Evolutionary conservation across 2,113 vertebrate genomes (phyloP), one percentile per base, ranked within the genome.

Genomic region (Silurus glanis): DNA sequence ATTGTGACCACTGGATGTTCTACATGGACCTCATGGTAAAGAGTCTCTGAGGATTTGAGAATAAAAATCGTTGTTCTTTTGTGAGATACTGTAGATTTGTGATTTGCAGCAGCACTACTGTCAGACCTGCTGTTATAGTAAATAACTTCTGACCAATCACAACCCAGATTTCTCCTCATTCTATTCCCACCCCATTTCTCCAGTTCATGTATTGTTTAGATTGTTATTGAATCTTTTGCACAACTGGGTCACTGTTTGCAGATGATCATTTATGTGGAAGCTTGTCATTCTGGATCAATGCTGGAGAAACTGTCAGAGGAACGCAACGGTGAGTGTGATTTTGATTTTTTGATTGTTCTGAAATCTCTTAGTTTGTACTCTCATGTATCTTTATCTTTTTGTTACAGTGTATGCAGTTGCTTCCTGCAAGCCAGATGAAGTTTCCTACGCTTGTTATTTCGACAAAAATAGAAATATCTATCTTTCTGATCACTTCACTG

Each of bases 231-330:
- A 37, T 37, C 37, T 3, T 37, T 37, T 37, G 37, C 2, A n/a
- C 9, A 25, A 12, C 62, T 25, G 53, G 21, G 9, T 28, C 49
- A 67, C 13, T 67, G 7, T 76, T 12, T 83, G 23, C 62, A 87
- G 86, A 87, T 87, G 82, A 82, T 84, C 59, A 84, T 87, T 13
- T 87, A 69, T 64, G 7, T 84, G 21, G 86, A 87, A 21, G 28
- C 59, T 5, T 87, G 86, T 25, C 17, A 87, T 37, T 75, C 82
- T 80, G 86, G 82, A 71, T 84, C 74, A 71, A 80, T 87, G 86
- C 37, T 87, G 49, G 4, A 45, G 6, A 0, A 72, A 0, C 85
- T 86, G 37, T 28, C 66, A 16, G 56, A 28, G 3, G 9, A 37
- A 37, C 37, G 5, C 4, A 53, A 83, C 28, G 51, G 82, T 83